Conservation (phyloP, 92 coral and sea anemone species). For the Palythoa heliodiscus region DNA sequence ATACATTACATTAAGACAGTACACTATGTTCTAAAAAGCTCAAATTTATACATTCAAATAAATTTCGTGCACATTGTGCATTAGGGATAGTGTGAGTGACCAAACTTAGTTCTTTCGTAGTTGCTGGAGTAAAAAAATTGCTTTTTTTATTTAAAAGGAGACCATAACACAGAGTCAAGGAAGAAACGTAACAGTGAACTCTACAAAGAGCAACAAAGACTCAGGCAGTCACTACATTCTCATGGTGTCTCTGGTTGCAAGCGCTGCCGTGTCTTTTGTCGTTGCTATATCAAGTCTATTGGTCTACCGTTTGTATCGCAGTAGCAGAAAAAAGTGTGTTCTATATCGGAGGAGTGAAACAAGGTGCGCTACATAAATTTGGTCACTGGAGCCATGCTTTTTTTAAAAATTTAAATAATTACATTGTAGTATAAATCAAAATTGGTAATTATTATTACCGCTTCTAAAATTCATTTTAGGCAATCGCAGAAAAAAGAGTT, state of each 20-base stretch:
- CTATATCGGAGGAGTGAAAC: neutral
- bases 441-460: neutral
- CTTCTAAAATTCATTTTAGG: neutral
- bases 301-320: neutral
- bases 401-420: too few relatives aligned
- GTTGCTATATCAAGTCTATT: neutral
- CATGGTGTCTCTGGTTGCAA: constrained; percentile 25
- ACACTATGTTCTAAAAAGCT: too few relatives aligned
- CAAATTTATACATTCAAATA: too few relatives aligned
- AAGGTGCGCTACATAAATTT: neutral
- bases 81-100: too few relatives aligned
- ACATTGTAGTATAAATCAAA: too few relatives aligned
- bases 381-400: too few relatives aligned
- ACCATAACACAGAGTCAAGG: neutral
- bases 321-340: neutral
- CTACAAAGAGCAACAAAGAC: neutral
- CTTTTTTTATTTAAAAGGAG: neutral
- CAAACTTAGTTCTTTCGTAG: neutral
- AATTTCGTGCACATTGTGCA: too few relatives aligned
- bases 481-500: neutral
- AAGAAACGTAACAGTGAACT: neutral
- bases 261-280: neutral
- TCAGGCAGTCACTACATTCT: neutral
- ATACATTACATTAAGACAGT: too few relatives aligned
- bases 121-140: neutral